These are phyloP conservation scores for Rhaphigaster nebulosa DNA, from an alignment of 2,888 invertebrate genomes.

Conservation along the genomic window DNA sequence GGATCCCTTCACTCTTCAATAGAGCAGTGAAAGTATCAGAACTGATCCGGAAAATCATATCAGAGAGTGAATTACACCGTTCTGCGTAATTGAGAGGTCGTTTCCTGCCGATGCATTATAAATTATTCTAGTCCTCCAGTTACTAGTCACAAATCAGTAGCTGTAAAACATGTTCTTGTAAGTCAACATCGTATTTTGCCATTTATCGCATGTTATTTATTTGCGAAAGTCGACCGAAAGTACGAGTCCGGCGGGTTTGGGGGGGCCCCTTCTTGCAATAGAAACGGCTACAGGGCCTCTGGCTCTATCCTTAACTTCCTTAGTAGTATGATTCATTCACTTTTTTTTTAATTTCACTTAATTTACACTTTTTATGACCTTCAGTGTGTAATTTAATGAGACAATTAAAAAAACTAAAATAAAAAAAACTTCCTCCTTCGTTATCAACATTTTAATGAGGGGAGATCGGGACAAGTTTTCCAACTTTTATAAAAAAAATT, in stretches of 20 bases:
- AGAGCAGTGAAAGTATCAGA: slow-evolving; percentile 5
- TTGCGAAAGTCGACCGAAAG: slow-evolving; percentile 7
- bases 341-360: too few species aligned
- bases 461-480: too few species aligned
- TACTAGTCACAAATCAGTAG: neutral
- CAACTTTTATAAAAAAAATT: too few species aligned
- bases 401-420: too few species aligned
- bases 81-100: neutral
- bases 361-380: too few species aligned
- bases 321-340: too few species aligned
- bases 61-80: neutral
- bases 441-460: too few species aligned
- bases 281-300: neutral
- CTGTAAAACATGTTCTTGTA: neutral
- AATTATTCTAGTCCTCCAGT: neutral
- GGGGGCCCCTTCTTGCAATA: neutral
- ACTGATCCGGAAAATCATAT: slow-evolving; percentile 9
- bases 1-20: slow-evolving; percentile 28
- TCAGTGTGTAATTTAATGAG: too few species aligned
- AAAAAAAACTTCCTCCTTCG: too few species aligned
- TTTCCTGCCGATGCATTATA: neutral
- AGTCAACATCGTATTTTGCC: neutral
- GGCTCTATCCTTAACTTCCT: too few species aligned
- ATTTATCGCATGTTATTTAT: neutral
- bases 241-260: neutral